Conservation (phyloP, 2,113 vertebrate species). For the Anguilla japonica region DNA sequence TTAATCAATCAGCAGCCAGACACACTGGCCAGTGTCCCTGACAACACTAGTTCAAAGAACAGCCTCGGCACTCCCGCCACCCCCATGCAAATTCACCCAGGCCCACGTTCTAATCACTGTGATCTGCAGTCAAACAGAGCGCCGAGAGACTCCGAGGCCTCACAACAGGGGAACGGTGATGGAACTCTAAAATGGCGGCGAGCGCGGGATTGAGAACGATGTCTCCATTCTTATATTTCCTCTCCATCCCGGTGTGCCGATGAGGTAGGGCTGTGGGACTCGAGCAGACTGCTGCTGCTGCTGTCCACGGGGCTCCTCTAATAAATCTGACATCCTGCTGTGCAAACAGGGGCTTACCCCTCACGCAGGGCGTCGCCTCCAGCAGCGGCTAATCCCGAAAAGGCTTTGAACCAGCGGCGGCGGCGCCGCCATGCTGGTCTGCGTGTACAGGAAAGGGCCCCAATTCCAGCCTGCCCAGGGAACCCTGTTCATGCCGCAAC, state of each 20-base stretch:
- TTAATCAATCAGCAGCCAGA: neutral
- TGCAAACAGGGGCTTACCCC: neutral
- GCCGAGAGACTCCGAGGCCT: neutral
- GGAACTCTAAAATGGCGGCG: too few relatives aligned
- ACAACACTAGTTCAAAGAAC: neutral
- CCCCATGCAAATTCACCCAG: neutral
- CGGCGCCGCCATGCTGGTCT: neutral
- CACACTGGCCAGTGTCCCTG: neutral
- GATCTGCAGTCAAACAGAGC: neutral
- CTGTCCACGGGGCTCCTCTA: neutral
- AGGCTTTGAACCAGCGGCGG: neutral
- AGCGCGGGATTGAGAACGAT: too few relatives aligned
- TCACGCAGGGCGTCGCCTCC: neutral
- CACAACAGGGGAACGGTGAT: too few relatives aligned
- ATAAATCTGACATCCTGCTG: neutral
- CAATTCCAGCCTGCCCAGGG: neutral
- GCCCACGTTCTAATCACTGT: neutral
- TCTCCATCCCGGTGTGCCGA: too few relatives aligned
- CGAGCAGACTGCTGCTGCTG: neutral
- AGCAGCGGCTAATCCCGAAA: slow-evolving; percentile 11
- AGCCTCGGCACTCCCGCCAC: neutral
- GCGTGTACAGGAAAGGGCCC: neutral
- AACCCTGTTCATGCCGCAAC: too few relatives aligned
- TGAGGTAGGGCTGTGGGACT: too few relatives aligned
- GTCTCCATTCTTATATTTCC: too few relatives aligned